Percentiles rank a stretch among this genome's conserved stretches.
These are phyloP conservation scores for Phaenicophaeus curvirostris DNA, from an alignment of 2,797 vertebrate species.

Conservation along the genomic window DNA sequence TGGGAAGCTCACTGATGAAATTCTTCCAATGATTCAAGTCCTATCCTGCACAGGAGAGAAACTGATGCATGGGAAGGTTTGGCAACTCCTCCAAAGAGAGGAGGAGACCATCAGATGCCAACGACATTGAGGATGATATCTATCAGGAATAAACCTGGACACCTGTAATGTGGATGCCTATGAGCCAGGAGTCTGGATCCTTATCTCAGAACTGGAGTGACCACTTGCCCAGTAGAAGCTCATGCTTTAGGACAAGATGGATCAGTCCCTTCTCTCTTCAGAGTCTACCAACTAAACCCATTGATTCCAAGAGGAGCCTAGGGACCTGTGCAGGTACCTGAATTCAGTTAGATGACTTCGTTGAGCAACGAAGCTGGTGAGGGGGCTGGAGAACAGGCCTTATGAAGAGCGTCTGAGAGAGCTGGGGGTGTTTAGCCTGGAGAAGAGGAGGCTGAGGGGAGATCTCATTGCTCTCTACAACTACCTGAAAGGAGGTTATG, in stretches of 20 bases:
- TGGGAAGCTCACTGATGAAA: background rate
- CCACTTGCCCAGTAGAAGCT: background rate
- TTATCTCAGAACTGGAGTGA: background rate
- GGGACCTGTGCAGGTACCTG: background rate
- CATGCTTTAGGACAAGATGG: background rate
- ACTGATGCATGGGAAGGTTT: background rate
- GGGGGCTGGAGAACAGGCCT: too few relatives aligned
- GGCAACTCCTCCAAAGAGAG: background rate
- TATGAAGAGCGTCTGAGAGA: too few relatives aligned
- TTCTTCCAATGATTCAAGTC: background rate
- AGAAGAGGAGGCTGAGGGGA: too few relatives aligned
- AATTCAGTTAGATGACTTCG: background rate
- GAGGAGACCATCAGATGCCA: background rate
- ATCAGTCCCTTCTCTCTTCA: background rate
- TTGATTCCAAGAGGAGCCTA: background rate
- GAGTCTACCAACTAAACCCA: background rate
- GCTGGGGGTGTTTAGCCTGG: too few relatives aligned
- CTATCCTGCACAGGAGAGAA: background rate
- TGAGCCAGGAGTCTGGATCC: background rate
- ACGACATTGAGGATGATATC: background rate
- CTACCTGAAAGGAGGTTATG: too few relatives aligned
- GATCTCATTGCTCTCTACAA: too few relatives aligned
- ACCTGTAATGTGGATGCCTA: rapidly evolving
- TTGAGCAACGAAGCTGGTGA: too few relatives aligned
- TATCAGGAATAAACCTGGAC: background rate